Conservation (phyloP, 2,113 vertebrate genomes). For the Macaca mulatta region DNA sequence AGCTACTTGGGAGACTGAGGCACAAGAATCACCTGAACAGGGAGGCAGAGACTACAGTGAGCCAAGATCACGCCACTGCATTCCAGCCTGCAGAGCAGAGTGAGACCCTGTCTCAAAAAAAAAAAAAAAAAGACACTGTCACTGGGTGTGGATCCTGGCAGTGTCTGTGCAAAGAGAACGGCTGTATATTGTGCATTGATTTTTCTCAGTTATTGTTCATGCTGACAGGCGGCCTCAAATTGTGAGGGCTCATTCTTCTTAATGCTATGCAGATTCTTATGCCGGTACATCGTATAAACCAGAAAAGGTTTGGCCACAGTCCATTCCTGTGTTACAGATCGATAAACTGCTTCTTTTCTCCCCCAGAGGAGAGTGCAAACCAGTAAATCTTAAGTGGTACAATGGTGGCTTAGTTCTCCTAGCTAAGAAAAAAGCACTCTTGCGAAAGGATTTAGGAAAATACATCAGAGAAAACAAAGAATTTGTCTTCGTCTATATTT, state of each 20-base stretch:
- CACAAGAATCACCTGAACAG: too few species aligned
- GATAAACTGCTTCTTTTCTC: conserved; percentile 50
- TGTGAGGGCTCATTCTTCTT: conserved; percentile 27
- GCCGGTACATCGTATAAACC: not conserved
- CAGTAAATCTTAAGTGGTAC: conserved; percentile 51
- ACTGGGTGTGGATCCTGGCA: not conserved
- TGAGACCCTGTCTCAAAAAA: too few species aligned
- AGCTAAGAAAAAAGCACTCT: not conserved
- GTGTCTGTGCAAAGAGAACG: not conserved
- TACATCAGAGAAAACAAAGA: conserved; percentile 29
- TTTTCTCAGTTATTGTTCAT: not conserved
- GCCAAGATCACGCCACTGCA: too few species aligned
- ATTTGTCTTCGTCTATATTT: conserved; percentile 17
- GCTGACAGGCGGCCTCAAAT: conserved; percentile 37
- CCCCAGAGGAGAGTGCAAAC: not conserved
- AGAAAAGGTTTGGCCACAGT: not conserved
- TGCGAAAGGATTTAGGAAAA: conserved; percentile 32
- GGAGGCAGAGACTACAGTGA: too few species aligned
- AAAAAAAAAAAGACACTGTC: not conserved
- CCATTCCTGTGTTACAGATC: conserved; percentile 33
- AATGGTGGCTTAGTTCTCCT: conserved; percentile 30
- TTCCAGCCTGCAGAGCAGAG: too few species aligned
- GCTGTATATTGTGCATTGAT: not conserved
- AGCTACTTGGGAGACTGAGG: too few species aligned
- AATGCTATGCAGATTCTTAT: conserved; percentile 16